A percentile compares a stretch with the other conserved stretches of the same genome.
Evolutionary conservation across 2,797 vertebrate genomes (phyloP).

Genomic region (Leptodactylus fallax): DNA sequence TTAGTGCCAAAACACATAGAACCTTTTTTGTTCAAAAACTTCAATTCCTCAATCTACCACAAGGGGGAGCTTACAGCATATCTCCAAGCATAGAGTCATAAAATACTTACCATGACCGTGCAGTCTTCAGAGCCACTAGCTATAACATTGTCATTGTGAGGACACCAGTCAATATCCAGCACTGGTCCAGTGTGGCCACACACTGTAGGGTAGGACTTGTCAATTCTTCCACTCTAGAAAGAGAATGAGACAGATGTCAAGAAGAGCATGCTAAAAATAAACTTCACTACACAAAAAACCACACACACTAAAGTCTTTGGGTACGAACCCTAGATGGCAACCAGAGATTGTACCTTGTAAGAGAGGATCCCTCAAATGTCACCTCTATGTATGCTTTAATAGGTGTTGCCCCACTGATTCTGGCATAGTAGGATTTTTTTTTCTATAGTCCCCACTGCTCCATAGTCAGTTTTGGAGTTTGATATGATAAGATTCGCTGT

Average conservation of each 20-base stretch:
- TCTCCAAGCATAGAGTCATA: neutral
- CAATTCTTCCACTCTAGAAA: slow-evolving; percentile 89
- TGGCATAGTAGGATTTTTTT: too few species aligned
- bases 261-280: neutral
- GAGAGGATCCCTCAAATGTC: too few species aligned
- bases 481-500: too few species aligned
- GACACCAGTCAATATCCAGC: slow-evolving; percentile 98
- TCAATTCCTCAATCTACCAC: neutral
- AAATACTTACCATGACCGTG: slow-evolving; percentile 88
- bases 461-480: too few species aligned
- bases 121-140: slow-evolving; percentile 97
- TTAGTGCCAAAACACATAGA: too few species aligned
- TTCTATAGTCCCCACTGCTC: too few species aligned
- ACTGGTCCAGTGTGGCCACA: slow-evolving; percentile 97
- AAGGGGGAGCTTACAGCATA: neutral
- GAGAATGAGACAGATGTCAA: neutral
- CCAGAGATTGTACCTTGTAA: too few species aligned
- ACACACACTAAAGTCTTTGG: too few species aligned
- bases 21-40: neutral
- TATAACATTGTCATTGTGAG: slow-evolving; percentile 94
- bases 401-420: too few species aligned
- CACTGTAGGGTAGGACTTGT: slow-evolving; percentile 95
- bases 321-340: too few species aligned
- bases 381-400: too few species aligned
- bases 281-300: neutral